Conservation (phyloP, 2,888 invertebrate species). For the Balanococcus diminutus region DNA sequence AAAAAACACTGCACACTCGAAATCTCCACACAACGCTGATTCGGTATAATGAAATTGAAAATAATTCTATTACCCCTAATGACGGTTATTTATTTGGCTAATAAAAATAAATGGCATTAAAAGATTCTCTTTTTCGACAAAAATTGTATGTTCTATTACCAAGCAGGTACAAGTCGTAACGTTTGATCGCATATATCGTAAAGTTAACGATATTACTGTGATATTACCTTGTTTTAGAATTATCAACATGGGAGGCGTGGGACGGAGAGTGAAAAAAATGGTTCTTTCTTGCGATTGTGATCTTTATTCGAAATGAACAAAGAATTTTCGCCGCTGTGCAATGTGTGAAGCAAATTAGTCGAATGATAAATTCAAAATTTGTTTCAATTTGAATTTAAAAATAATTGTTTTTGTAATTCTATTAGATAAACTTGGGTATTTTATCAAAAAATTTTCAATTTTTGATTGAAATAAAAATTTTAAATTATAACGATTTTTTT, state of each 20-base stretch:
- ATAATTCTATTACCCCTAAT: slow-evolving; percentile 9
- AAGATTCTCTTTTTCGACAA: not conserved
- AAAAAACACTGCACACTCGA: not conserved
- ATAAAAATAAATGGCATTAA: not conserved
- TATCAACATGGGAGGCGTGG: not conserved
- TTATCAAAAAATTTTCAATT: too few species aligned
- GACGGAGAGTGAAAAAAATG: not conserved
- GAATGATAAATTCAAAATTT: too few species aligned
- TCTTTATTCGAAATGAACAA: too few species aligned
- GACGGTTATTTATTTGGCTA: not conserved
- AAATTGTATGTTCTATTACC: not conserved
- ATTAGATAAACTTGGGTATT: too few species aligned
- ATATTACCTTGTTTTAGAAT: not conserved
- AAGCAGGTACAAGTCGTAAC: slow-evolving; percentile 22
- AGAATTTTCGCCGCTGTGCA: too few species aligned
- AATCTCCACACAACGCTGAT: not conserved
- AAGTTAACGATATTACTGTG: not conserved
- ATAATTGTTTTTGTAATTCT: too few species aligned
- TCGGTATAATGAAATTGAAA: slow-evolving; percentile 4
- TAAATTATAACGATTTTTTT: too few species aligned
- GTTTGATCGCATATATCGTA: not conserved
- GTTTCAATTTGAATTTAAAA: too few species aligned
- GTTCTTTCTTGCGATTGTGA: too few species aligned
- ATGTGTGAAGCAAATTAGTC: too few species aligned
- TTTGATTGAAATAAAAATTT: too few species aligned